Percentiles rank a stretch among this genome's conserved stretches.
These are phyloP conservation scores for Trachymyrmex septentrionalis DNA, from an alignment of 1,140 invertebrate genomes.

Conservation along the genomic window DNA sequence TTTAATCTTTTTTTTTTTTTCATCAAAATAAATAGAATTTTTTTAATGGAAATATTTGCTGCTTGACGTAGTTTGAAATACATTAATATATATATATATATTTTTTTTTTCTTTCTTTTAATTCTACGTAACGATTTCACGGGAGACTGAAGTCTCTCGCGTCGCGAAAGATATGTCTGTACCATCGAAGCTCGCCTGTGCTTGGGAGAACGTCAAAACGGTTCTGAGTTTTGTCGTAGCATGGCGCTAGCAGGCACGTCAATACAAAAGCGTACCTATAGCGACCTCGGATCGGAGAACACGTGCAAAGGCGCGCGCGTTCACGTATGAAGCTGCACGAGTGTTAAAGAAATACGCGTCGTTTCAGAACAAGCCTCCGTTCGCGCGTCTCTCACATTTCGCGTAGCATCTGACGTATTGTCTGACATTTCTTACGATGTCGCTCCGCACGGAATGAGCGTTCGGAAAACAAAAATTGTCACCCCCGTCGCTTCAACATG, in stretches of 20 bases:
- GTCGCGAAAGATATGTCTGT: slow-evolving; percentile 74
- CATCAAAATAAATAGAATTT: not conserved
- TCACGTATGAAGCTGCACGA: not conserved
- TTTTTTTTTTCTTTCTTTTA: not conserved
- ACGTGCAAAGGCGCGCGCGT: slow-evolving; percentile 19
- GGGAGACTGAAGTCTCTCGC: no score
- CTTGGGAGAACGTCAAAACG: slow-evolving; percentile 77
- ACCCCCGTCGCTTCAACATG: not conserved
- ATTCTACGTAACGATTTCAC: not conserved
- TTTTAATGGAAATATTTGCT: not conserved
- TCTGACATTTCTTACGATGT: not conserved
- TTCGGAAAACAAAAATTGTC: not conserved
- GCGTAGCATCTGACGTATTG: not conserved
- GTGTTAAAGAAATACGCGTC: not conserved
- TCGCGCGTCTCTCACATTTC: not conserved
- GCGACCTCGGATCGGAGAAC: slow-evolving; percentile 27
- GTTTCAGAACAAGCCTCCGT: not conserved
- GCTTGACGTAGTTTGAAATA: no score
- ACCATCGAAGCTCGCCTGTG: slow-evolving; percentile 81
- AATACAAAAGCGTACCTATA: slow-evolving; percentile 49
- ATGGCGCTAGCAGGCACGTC: slow-evolving; percentile 80
- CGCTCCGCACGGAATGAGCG: not conserved
- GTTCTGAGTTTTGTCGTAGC: slow-evolving; percentile 81
- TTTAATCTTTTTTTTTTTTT: no score
- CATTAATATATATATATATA: not conserved